Evolutionary conservation across 1,140 invertebrate genomes (phyloP).

Genomic region (Cataglyphis hispanica): DNA sequence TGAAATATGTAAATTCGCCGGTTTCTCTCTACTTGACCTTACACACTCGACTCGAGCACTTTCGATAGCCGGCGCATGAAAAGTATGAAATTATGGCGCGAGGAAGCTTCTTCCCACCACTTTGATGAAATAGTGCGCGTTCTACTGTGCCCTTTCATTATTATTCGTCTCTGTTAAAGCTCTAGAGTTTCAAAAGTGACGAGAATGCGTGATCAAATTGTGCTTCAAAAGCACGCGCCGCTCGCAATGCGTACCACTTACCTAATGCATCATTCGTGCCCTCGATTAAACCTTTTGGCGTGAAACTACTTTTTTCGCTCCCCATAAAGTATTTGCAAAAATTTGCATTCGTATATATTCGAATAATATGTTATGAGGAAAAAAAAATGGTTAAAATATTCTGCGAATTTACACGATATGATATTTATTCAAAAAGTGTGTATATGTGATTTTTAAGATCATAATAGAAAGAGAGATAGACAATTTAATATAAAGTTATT

Average conservation of each 20-base stretch:
- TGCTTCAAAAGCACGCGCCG: constrained; percentile 15
- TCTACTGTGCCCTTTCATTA: constrained; percentile 13
- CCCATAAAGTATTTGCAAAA: background rate
- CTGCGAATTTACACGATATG: background rate
- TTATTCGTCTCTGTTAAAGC: constrained; percentile 36
- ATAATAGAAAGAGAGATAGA: background rate
- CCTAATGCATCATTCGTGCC: constrained; percentile 25
- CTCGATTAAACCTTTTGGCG: constrained; percentile 27
- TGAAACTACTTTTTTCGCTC: background rate
- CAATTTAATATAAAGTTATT: background rate
- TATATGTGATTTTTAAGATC: background rate
- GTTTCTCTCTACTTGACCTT: constrained; percentile 14
- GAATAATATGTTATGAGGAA: background rate
- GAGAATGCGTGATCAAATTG: constrained; percentile 38
- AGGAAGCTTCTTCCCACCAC: background rate
- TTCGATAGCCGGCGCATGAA: constrained; percentile 25
- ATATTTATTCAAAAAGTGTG: background rate
- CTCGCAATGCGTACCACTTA: constrained; percentile 38
- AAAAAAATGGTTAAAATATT: background rate
- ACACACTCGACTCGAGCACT: constrained; percentile 28
- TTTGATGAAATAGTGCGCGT: constrained; percentile 30
- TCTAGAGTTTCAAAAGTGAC: constrained; percentile 32
- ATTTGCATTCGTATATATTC: background rate
- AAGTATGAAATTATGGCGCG: constrained; percentile 38
- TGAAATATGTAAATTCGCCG: constrained; percentile 44